Percentiles rank a stretch among this genome's conserved stretches.
Evolutionary conservation across 1,140 invertebrate genomes (phyloP).

Genomic region (Idris sp.): DNA sequence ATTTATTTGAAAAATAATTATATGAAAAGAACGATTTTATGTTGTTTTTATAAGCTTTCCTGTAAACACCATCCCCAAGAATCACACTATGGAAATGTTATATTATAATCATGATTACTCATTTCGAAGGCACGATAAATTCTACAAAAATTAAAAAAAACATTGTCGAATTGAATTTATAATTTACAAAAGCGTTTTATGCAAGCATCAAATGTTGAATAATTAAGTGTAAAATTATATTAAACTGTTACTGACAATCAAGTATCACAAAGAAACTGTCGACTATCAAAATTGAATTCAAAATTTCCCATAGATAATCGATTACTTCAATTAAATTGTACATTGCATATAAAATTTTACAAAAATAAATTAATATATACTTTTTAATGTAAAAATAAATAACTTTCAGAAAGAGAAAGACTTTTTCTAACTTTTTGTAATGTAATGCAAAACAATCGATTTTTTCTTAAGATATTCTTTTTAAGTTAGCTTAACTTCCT

Average conservation of each 20-base stretch:
- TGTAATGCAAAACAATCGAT: constrained; percentile 6
- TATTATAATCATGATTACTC: constrained; percentile 62
- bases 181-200: constrained; percentile 26
- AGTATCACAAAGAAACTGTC: constrained; percentile 4
- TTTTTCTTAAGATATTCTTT: not conserved
- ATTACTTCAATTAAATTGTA: constrained; percentile 1
- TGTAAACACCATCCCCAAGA: constrained; percentile 14
- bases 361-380: constrained; percentile 30
- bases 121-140: constrained; percentile 66
- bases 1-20: too few relatives aligned
- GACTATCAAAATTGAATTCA: constrained; percentile 2
- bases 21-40: constrained; percentile 2
- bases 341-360: constrained; percentile 24
- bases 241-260: constrained; percentile 1
- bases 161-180: constrained; percentile 15
- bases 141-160: constrained; percentile 45
- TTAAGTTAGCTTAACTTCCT: too few relatives aligned
- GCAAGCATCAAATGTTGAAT: constrained; percentile 16
- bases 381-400: constrained; percentile 26
- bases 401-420: constrained; percentile 3
- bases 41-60: not conserved
- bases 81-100: constrained; percentile 26
- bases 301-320: not conserved
- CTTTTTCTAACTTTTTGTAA: constrained; percentile 5
- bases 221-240: constrained; percentile 23